Percentiles rank a stretch among this genome's conserved stretches.
Conservation (phyloP, 2,888 invertebrate genomes). For the Ophion obscuratus region DNA sequence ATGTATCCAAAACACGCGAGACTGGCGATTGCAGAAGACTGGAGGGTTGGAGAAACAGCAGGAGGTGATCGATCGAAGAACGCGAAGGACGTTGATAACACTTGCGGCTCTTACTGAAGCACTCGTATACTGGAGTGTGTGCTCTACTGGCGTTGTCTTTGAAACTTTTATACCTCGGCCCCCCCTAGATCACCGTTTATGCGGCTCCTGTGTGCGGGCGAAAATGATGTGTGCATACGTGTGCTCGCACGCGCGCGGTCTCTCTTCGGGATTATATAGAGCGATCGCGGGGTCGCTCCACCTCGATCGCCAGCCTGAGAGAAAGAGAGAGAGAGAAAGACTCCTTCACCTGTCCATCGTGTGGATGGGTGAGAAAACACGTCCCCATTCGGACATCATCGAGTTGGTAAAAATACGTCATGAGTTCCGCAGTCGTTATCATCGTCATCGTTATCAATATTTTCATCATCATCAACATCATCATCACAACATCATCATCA, state of each 20-base stretch:
- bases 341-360: slow-evolving; percentile 46
- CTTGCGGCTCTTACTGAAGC: slow-evolving; percentile 66
- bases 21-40: slow-evolving; percentile 1
- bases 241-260: slow-evolving; percentile 19
- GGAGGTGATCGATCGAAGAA: slow-evolving; percentile 7
- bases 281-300: slow-evolving; percentile 52
- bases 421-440: slow-evolving; percentile 48
- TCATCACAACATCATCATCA: slow-evolving; percentile 52
- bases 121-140: slow-evolving; percentile 68
- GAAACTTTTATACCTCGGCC: slow-evolving; percentile 72
- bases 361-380: slow-evolving; percentile 21
- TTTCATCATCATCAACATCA: slow-evolving; percentile 59
- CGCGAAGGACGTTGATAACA: slow-evolving; percentile 34
- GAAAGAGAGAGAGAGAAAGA: slow-evolving; percentile 9
- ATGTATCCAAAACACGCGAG: slow-evolving; percentile 10
- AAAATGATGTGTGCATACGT: slow-evolving; percentile 8
- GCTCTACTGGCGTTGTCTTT: slow-evolving; percentile 68
- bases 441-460: slow-evolving; percentile 32
- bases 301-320: slow-evolving; percentile 26
- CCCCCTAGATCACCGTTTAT: slow-evolving; percentile 62
- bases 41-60: slow-evolving; percentile 12
- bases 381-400: slow-evolving; percentile 65
- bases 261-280: slow-evolving; percentile 61
- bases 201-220: slow-evolving; percentile 56
- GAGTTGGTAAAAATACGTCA: slow-evolving; percentile 7